These are phyloP conservation scores for Cairina moschata DNA, from an alignment of 2,113 vertebrate species.

Conservation along the genomic window DNA sequence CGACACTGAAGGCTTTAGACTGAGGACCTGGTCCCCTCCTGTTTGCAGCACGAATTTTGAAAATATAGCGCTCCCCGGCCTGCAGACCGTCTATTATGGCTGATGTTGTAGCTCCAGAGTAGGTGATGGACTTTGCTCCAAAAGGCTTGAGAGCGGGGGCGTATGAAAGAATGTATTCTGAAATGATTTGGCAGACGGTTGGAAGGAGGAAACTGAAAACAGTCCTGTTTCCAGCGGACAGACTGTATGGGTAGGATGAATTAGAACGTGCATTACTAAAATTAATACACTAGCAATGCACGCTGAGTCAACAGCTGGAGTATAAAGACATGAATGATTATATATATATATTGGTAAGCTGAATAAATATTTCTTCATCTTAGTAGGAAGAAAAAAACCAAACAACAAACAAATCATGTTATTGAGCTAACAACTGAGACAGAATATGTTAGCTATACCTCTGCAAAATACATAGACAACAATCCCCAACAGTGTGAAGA, in stretches of 20 bases:
- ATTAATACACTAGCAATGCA: conserved; percentile 69
- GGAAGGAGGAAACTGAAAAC: conserved; percentile 79
- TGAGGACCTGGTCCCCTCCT: conserved; percentile 93
- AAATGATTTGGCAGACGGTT: conserved; percentile 83
- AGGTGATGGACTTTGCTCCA: conserved; percentile 92
- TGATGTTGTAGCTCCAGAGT: conserved; percentile 85
- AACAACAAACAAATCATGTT: not conserved
- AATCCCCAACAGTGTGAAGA: not conserved
- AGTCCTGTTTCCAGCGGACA: conserved; percentile 76
- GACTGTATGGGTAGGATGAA: conserved; percentile 77
- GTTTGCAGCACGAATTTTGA: conserved; percentile 96
- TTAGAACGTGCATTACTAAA: conserved; percentile 77
- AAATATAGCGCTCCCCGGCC: conserved; percentile 95
- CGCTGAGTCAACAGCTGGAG: conserved; percentile 57
- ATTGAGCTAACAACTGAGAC: not conserved
- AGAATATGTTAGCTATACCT: not conserved
- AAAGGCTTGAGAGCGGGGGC: conserved; percentile 97
- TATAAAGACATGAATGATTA: conserved; percentile 4
- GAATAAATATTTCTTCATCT: not conserved
- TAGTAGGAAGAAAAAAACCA: not conserved
- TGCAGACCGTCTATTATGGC: conserved; percentile 90
- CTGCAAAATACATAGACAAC: not conserved
- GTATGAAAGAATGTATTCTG: conserved; percentile 98
- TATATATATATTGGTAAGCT: not conserved
- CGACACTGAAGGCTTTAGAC: conserved; percentile 91